A percentile compares a stretch with the other conserved stretches of the same genome.
Evolutionary conservation across 2,797 vertebrate genomes (phyloP).

Genomic region (Molothrus ater): DNA sequence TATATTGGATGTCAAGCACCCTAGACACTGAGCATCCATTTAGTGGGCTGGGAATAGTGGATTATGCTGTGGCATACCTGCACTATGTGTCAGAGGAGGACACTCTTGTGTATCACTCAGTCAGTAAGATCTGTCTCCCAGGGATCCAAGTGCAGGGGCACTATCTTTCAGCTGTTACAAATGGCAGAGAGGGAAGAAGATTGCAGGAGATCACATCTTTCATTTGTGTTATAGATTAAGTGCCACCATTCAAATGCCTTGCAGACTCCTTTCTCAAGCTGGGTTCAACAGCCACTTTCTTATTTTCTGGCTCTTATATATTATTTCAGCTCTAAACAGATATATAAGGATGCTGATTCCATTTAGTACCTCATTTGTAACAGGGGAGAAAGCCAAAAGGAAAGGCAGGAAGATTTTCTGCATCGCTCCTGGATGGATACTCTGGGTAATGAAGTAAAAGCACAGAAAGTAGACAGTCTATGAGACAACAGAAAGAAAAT

Average conservation of each 20-base stretch:
- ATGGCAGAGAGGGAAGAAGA: not conserved
- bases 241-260: not conserved
- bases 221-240: not conserved
- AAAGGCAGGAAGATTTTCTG: not conserved
- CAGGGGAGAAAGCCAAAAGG: not conserved
- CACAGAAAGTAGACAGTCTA: not conserved
- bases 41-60: not conserved
- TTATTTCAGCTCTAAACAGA: not conserved
- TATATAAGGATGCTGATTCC: not conserved
- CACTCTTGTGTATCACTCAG: not conserved
- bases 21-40: not conserved
- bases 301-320: not conserved
- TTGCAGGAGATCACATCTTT: not conserved
- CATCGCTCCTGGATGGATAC: not conserved
- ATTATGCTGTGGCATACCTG: not conserved
- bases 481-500: not conserved
- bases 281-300: not conserved
- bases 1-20: slow-evolving; percentile 8
- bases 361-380: not conserved
- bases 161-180: not conserved
- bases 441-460: not conserved
- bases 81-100: not conserved
- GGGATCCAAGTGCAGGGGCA: not conserved
- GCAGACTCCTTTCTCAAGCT: not conserved
- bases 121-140: not conserved